Base-by-base conservation (phyloP, 2,888 invertebrate genomes). In the Cerceris ruficornis region DNA sequence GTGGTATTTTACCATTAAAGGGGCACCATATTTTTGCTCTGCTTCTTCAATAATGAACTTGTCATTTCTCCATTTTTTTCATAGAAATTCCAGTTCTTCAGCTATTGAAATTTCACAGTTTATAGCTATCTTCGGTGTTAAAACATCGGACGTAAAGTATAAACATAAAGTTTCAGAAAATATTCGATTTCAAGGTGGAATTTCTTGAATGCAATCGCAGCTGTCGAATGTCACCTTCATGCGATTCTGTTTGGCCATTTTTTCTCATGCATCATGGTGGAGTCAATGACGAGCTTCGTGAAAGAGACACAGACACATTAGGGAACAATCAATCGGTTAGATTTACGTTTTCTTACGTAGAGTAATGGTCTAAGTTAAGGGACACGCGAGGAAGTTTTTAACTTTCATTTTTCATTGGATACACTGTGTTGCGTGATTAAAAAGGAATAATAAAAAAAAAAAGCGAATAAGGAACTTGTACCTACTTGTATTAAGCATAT, bases 401-500 rank as follows among this genome's bases (percentile, higher is more conserved):
- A 11, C 55, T 17, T 49, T 46, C 41, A 28, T 61, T 54, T 52
- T 17, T 72, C 61, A 62, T 52, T 72, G 61, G 58, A 52, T 52
- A 17, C 61, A 74, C 72, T 68, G 28, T 67, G 68, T 64, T 65
- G 68, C 75, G 69, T 60, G 71, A 73, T 54, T 65, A 73, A 67
- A 76, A 50, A 64, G 59, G 49, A 42, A 28, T 28, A 42, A 67
- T 11, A 49, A 13, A 59, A 67, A n/a, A 49, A 13, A 59, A 52
- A 50, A 67, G 65, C 46, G 49, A 69, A 46, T 46, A 15, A 28
- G 28, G 57, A 75, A 80, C 77, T 73, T 84, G 83, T 87, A 82
- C 79, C 86, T 86, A 85, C 73, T 85, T 85, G 72, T 85, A 85
- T 77, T 80, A 83, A 82, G 67, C 73, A 80, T 84, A 80, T 81